phyloP scores from a whole-genome alignment of 2,113 vertebrate genomes.

The Spheniscus mendiculus region DNA sequence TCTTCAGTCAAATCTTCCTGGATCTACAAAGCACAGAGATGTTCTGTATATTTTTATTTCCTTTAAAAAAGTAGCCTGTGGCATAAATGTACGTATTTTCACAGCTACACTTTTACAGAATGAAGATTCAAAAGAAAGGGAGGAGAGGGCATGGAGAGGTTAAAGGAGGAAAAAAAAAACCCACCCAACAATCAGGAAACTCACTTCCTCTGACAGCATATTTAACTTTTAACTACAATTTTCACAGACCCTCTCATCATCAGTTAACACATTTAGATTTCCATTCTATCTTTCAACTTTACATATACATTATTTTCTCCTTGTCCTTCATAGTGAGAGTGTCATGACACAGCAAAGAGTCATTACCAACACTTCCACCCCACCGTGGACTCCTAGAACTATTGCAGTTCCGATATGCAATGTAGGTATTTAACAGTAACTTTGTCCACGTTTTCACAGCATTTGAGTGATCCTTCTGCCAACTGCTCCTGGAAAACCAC shows the following conservation, averaged over 20 bases:
- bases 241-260: neutral
- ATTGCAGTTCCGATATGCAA: rapidly evolving
- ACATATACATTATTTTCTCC: neutral
- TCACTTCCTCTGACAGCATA: neutral
- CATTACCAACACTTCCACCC: neutral
- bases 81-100: neutral
- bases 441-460: neutral
- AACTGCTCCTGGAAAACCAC: neutral
- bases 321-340: neutral
- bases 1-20: constrained; percentile 90
- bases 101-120: neutral
- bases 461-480: neutral
- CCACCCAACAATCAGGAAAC: neutral
- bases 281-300: neutral
- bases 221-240: neutral
- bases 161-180: neutral
- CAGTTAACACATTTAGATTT: neutral
- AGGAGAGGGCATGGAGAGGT: neutral
- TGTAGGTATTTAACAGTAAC: neutral
- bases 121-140: neutral
- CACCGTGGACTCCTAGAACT: neutral
- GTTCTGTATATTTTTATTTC: neutral
- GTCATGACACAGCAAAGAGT: neutral
- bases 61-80: neutral
- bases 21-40: constrained; percentile 72